Evolutionary conservation across 2,888 invertebrate genomes (phyloP).

Genomic region (Dorcus hopei): DNA sequence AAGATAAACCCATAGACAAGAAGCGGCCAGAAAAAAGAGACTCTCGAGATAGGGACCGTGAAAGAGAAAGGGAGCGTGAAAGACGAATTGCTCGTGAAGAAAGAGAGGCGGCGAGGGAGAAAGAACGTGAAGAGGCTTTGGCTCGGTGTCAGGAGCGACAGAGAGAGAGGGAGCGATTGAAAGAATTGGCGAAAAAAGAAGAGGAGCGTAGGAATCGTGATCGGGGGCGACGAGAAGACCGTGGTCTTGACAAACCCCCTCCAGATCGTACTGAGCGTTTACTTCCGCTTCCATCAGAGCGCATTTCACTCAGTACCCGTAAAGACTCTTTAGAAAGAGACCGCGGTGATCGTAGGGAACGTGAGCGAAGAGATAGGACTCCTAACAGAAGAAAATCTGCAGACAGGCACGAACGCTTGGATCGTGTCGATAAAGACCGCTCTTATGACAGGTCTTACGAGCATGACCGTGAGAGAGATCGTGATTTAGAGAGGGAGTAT

Average conservation of each 20-base stretch:
- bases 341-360: constrained; percentile 51
- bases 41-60: constrained; percentile 62
- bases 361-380: constrained; percentile 48
- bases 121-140: constrained; percentile 62
- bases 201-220: constrained; percentile 55
- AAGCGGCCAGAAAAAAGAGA: constrained; percentile 55
- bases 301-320: constrained; percentile 48
- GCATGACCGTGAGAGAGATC: constrained; percentile 40
- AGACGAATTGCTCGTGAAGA: constrained; percentile 54
- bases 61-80: constrained; percentile 54
- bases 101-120: constrained; percentile 58
- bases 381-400: constrained; percentile 29
- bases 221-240: constrained; percentile 53
- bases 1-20: constrained; percentile 33
- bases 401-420: constrained; percentile 35
- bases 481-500: constrained; percentile 44
- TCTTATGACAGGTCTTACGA: constrained; percentile 35
- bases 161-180: constrained; percentile 54
- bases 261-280: constrained; percentile 58
- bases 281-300: constrained; percentile 61
- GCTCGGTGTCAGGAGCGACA: constrained; percentile 64
- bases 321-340: constrained; percentile 52
- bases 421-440: constrained; percentile 22
- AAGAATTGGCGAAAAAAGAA: constrained; percentile 52
- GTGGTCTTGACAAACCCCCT: constrained; percentile 61